Base-by-base conservation (phyloP, 2,797 vertebrate genomes). In the Rhincodon typus region DNA sequence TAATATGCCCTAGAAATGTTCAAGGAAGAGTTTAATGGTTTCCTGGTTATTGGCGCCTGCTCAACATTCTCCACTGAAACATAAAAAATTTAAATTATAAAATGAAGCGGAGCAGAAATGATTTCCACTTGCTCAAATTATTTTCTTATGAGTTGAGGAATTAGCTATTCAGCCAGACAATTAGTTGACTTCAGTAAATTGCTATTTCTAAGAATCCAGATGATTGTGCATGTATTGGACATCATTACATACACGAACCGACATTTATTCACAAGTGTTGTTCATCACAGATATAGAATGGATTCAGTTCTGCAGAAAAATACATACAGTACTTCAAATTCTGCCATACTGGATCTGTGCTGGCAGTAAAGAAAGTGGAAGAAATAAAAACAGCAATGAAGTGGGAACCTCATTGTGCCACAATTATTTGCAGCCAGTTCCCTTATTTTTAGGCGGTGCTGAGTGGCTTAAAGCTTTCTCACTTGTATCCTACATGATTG, bases 101-200 rank as follows among this genome's bases (percentile, higher is more conserved):
- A 77, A 77, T 2, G 27, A 95, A 53, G 30, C 46, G 53, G 70
- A 77, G 94, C 70, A 95, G 94, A 95, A 95, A 74, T 95, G 46
- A 95, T 95, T 91, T 57, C 57, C 88, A 62, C 66, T 50, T 53
- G 46, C 94, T 74, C 17, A 38, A 95, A 95, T 95, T 74, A 74
- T 77, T 95, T 94, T 95, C 94, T 57, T 53, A 74, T n/a, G 94
- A 46, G 19, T 53, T 95, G 50, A 74, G 46, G 27, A 95, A 74
- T 95, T 77, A 95, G 50, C 94, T 53, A 95, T 50, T 74, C 70
- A 70, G 42, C 42, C n/a, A 70, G 66, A 42, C n/a, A 94, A 94
- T 94, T 72, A 72, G 93, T 94, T 94, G 93, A 94, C 38, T 72
- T 72, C 93, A 72, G 69, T 94, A 42, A 94, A 94, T 95, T 53